Conservation (phyloP, 2,888 invertebrate genomes). For the Amblyteles armatorius region DNA sequence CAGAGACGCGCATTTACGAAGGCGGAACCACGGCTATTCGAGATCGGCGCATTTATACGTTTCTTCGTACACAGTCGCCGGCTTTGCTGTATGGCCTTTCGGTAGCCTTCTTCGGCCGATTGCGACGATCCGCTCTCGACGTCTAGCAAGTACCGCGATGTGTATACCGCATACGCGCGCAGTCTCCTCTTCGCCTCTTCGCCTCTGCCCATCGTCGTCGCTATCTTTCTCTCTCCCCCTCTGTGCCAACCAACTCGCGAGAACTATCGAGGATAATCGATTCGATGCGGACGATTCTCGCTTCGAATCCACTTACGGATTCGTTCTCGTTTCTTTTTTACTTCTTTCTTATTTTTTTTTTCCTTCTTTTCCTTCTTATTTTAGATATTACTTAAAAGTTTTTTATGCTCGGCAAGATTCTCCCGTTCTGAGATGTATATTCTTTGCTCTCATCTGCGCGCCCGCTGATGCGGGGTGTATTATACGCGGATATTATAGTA, state of each 20-base stretch:
- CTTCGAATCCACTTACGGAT: constrained; percentile 79
- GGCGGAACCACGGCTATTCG: constrained; percentile 43
- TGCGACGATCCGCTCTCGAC: constrained; percentile 35
- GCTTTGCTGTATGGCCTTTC: constrained; percentile 35
- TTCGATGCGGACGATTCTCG: constrained; percentile 77
- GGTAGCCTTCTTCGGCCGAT: constrained; percentile 45
- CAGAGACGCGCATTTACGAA: constrained; percentile 20
- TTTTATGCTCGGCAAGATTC: constrained; percentile 58
- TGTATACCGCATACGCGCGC: constrained; percentile 29
- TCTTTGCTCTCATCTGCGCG: constrained; percentile 2
- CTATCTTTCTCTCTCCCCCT: background rate
- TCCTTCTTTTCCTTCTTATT: constrained; percentile 30
- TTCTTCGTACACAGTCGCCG: constrained; percentile 22
- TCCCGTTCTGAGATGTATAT: background rate
- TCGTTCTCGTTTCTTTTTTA: constrained; percentile 75
- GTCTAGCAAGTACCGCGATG: background rate
- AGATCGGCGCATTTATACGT: constrained; percentile 36
- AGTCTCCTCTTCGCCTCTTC: constrained; percentile 59
- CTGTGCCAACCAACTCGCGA: constrained; percentile 41
- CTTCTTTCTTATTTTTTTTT: constrained; percentile 37
- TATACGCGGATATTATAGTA: constrained; percentile 38
- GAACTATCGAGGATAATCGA: constrained; percentile 78
- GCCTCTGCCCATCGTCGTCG: background rate
- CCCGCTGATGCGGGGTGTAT: constrained; percentile 27
- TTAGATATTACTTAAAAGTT: constrained; percentile 72